phyloP scores from a whole-genome alignment of 2,888 invertebrate species.

The Congeria kusceri region DNA sequence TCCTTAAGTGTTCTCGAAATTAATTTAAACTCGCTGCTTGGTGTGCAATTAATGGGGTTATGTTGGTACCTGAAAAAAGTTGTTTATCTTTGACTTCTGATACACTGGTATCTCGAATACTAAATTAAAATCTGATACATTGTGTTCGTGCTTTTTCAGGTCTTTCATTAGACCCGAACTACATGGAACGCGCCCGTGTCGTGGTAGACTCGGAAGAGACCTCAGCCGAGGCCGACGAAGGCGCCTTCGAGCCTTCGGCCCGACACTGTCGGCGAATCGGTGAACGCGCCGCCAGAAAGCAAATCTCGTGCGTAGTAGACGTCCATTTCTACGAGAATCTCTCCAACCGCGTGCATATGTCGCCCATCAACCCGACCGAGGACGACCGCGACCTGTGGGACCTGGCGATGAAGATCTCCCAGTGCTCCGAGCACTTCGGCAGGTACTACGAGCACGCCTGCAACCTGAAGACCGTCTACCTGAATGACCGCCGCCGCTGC shows the following conservation, averaged over 20 bases:
- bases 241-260: conserved; percentile 67
- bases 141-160: too few species aligned
- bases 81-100: too few species aligned
- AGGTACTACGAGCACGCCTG: conserved; percentile 76
- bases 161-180: conserved; percentile 61
- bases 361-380: conserved; percentile 10
- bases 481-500: conserved; percentile 50
- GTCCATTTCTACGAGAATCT: conserved; percentile 67
- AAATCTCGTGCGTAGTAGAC: conserved; percentile 71
- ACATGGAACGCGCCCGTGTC: conserved; percentile 51
- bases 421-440: conserved; percentile 68
- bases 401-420: conserved; percentile 69
- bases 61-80: too few species aligned
- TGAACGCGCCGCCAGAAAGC: conserved; percentile 75
- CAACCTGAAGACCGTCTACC: conserved; percentile 61
- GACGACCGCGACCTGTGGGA: conserved; percentile 43
- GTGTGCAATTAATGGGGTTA: too few species aligned
- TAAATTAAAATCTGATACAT: too few species aligned
- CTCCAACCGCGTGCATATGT: conserved; percentile 62
- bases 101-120: too few species aligned
- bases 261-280: conserved; percentile 78
- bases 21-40: too few species aligned
- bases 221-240: conserved; percentile 54
- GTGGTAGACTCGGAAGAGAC: conserved; percentile 21
- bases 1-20: too few species aligned